Base-by-base conservation (phyloP, 1,140 invertebrate genomes). In the Atta texana region DNA sequence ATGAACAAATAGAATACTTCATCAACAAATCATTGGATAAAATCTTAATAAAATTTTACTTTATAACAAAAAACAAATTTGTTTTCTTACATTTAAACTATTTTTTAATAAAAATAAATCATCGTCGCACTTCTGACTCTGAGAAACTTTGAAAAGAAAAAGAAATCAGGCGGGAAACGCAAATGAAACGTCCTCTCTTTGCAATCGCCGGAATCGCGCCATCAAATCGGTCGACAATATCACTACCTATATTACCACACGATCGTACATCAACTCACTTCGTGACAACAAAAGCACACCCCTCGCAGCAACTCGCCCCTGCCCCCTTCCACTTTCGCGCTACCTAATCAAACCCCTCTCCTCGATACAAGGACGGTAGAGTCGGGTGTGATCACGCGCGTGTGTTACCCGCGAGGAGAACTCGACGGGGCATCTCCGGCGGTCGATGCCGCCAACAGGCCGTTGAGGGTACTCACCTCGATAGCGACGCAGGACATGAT, bases 401-500 rank as follows among this genome's bases (percentile, higher is more conserved):
- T 49, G n/a, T 49, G 66, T 69, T 69, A 49, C 39, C 39, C 39
- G 39, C 66, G 39, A 16, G 21, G 1, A 12, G 21, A 10, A 69
- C 39, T 69, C 66, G 66, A 5, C 61, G 63, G 6, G 34, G 6
- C 34, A 57, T 18, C 28, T 55, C 34, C 64, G 63, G 16, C 53
- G 53, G 55, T 78, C 74, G 53, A 55, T 68, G 55, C n/a, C 72
- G 61, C 5, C 39, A 1, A 2, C 10, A 10, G 0, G 3, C 53
- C 49, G 59, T 66, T 39, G 80, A 64, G 63, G 53, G 53, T 68
- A 89, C 90, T 95, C 96, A 97, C 97, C 97, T 98, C 97, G 82
- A 97, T 96, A 64, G 97, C 96, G 86, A 97, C 96, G 91, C 97
- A 97, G 53, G 97, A 96, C 96, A 97, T 97, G 91, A 97, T 97